A percentile compares a stretch with the other conserved stretches of the same genome.
These are phyloP conservation scores for Acronicta aceris DNA, from an alignment of 2,888 invertebrate species.

Conservation along the genomic window DNA sequence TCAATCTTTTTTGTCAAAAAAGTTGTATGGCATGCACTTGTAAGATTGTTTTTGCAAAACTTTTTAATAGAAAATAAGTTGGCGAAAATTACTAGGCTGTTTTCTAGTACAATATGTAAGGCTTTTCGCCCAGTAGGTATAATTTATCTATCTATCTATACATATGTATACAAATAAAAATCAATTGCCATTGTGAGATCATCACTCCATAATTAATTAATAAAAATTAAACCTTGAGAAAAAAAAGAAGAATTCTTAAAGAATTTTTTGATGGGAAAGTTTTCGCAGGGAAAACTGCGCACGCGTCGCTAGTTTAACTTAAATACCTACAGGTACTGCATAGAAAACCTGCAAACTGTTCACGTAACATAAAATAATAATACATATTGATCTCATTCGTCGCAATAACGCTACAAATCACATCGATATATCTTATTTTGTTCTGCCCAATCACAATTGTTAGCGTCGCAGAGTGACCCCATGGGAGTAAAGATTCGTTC, in stretches of 20 bases:
- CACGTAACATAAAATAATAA: conserved; percentile 2
- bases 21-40: conserved; percentile 30
- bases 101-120: too few species aligned
- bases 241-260: too few species aligned
- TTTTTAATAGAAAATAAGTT: conserved; percentile 45
- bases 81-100: background rate
- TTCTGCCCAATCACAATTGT: conserved; percentile 47
- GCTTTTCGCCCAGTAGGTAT: too few species aligned
- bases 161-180: too few species aligned
- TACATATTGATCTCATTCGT: background rate
- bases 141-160: too few species aligned
- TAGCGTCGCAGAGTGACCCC: conserved; percentile 45
- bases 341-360: background rate
- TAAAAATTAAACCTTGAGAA: too few species aligned
- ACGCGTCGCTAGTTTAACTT: too few species aligned
- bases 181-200: too few species aligned
- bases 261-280: too few species aligned
- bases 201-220: too few species aligned
- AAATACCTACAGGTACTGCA: too few species aligned
- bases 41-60: conserved; percentile 37
- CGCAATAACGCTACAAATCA: conserved; percentile 22
- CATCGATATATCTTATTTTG: conserved; percentile 53
- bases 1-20: conserved; percentile 28
- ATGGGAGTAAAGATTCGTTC: conserved; percentile 55
- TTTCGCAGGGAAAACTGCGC: too few species aligned